Evolutionary conservation across 2,113 vertebrate species (phyloP).

Genomic region (Actenoides lindsayi): DNA sequence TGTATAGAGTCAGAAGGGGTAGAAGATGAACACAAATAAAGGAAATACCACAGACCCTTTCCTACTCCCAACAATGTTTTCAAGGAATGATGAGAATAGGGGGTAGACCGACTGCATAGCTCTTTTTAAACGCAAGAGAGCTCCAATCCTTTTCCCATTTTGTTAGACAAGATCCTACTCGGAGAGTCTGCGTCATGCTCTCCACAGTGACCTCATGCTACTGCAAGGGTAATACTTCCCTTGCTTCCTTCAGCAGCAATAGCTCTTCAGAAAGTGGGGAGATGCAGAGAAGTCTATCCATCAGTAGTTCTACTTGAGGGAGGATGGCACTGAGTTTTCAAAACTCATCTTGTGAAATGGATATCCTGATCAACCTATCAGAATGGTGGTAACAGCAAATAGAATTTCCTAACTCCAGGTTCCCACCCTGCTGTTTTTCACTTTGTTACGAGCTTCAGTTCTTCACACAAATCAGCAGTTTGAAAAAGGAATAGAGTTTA

Average conservation of each 20-base stretch:
- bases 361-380: background rate
- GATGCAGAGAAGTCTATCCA: background rate
- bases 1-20: background rate
- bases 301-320: background rate
- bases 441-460: background rate
- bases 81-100: background rate
- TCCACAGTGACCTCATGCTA: background rate
- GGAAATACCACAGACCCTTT: background rate
- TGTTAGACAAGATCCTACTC: background rate
- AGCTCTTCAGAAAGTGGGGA: background rate
- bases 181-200: background rate
- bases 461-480: background rate
- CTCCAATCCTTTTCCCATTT: background rate
- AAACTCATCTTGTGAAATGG: background rate
- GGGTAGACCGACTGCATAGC: background rate
- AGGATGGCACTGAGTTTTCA: background rate
- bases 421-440: background rate
- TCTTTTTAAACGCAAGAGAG: background rate
- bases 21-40: background rate
- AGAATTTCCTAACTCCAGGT: background rate
- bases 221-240: background rate
- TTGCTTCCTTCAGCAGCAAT: background rate
- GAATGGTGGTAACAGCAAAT: fast-evolving
- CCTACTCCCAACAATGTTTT: background rate
- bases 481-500: background rate